phyloP scores from a whole-genome alignment of 2,797 vertebrate genomes.

The Artibeus jamaicensis region DNA sequence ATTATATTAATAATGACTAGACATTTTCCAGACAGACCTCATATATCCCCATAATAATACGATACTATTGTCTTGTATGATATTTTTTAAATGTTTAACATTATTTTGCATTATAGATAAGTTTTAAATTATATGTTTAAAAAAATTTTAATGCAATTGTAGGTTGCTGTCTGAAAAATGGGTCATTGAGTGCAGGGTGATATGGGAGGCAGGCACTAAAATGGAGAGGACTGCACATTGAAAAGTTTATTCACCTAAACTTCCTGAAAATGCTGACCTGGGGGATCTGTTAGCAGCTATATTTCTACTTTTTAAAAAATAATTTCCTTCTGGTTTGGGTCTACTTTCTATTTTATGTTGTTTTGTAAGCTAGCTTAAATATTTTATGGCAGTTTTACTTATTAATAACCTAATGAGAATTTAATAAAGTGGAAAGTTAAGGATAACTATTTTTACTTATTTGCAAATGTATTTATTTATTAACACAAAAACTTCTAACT shows the following conservation, averaged over 20 bases:
- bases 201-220: not conserved
- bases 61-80: not conserved
- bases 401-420: conserved; percentile 36
- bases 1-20: too few species aligned
- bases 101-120: not conserved
- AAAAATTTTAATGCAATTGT: not conserved
- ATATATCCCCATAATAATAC: not conserved
- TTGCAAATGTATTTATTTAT: not conserved
- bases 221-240: not conserved
- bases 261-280: not conserved
- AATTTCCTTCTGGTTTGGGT: not conserved
- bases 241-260: not conserved
- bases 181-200: not conserved
- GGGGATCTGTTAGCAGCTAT: not conserved
- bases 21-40: too few species aligned
- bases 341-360: not conserved
- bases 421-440: conserved; percentile 32
- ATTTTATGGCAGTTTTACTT: conserved; percentile 30
- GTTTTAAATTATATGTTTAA: not conserved
- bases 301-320: not conserved
- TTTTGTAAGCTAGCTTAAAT: not conserved
- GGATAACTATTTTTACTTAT: not conserved
- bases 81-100: not conserved
- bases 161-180: not conserved
- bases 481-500: not conserved